Base-by-base conservation (phyloP, 2,888 invertebrate species). In the Ditula angustiorana region DNA sequence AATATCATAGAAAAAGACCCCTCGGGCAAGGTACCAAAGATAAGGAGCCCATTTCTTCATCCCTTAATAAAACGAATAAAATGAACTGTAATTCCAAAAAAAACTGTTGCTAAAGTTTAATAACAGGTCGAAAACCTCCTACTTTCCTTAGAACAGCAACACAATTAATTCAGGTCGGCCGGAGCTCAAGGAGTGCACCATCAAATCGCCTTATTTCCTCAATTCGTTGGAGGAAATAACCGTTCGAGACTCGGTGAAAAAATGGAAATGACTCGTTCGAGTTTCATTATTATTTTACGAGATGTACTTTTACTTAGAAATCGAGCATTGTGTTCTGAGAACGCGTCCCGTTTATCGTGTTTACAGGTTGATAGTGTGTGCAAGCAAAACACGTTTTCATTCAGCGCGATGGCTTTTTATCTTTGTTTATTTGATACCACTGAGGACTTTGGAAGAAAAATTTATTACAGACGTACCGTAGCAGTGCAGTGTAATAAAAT, bases 161-260 rank as follows among this genome's bases (percentile, higher is more conserved):
- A 30, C 46, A 58, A 57, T 67, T 53, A 58, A 67, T 62, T 49
- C 19, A 37, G 37, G 44, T 41, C 41, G 24, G 16, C 33, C 58
- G 53, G 26, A 33, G 21, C 49, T 11, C 19, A 10, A 2, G 46
- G 59, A 60, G 58, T 61, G 64, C 67, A 63, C 62, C 66, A 63
- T 60, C 66, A 67, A 71, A 68, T 69, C 67, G 46, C 60, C 63
- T 66, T 61, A 68, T 69, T 71, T 71, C 71, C 71, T 60, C 56
- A 53, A 57, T 66, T 47, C 65, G 49, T 49, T 24, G 41, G 13
- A 61, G 67, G 69, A 67, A 67, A 68, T 69, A 61, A 61, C 61
- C 52, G 52, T 58, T 65, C 55, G 61, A 61, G 60, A 30, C 24
- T 56, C 50, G 37, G 30, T 58, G 59, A 57, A 66, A 62, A 52